Conservation (phyloP, 1,140 invertebrate species). For the Pinna nobilis region DNA sequence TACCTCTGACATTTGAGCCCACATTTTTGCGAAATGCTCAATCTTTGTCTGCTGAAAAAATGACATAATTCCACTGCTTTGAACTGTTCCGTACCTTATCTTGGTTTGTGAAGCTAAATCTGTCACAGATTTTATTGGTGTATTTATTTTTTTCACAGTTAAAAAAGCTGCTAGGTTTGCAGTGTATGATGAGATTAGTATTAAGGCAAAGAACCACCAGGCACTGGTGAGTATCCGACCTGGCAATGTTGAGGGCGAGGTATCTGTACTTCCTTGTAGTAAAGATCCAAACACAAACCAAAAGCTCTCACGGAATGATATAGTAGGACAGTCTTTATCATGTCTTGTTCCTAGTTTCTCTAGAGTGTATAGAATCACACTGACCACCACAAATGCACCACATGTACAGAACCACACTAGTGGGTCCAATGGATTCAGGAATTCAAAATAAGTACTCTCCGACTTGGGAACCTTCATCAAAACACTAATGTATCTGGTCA, state of each 20-base stretch:
- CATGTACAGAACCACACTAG: constrained; percentile 76
- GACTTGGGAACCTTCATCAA: constrained; percentile 65
- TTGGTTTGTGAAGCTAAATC: constrained; percentile 72
- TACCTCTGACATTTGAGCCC: constrained; percentile 77
- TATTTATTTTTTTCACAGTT: constrained; percentile 74
- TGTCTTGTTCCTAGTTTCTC: constrained; percentile 91
- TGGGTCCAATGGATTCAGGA: constrained; percentile 95
- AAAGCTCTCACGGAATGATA: constrained; percentile 70
- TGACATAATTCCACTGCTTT: constrained; percentile 67
- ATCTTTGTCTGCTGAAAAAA: constrained; percentile 90
- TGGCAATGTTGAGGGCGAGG: constrained; percentile 66
- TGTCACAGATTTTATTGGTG: constrained; percentile 73
- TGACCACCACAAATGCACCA: constrained; percentile 82
- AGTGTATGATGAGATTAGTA: constrained; percentile 74
- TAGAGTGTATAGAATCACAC: constrained; percentile 90
- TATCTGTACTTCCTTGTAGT: constrained; percentile 67
- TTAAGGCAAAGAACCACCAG: constrained; percentile 75
- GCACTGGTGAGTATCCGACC: constrained; percentile 71
- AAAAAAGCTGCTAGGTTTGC: constrained; percentile 75
- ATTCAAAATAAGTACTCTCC: constrained; percentile 87
- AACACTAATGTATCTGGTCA: constrained; percentile 71
- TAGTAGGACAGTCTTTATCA: constrained; percentile 50
- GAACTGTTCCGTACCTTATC: constrained; percentile 72
- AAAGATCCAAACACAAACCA: constrained; percentile 74
- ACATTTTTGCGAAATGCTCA: constrained; percentile 97